Conservation (phyloP, 2,888 invertebrate genomes). For the Scaptomyza polygonia region DNA sequence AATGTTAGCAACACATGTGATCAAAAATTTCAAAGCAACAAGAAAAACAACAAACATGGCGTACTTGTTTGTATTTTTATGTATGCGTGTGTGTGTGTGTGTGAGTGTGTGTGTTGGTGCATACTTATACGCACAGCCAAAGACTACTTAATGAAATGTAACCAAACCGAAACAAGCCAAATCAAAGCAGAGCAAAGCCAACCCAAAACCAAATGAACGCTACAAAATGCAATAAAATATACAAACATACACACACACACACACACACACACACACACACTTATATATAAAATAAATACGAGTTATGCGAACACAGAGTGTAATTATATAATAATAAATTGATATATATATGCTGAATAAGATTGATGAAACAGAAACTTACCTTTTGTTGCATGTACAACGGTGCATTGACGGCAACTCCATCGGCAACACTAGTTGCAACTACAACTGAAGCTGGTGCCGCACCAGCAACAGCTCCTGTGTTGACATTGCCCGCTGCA, state of each 20-base stretch:
- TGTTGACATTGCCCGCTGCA: slow-evolving; percentile 65
- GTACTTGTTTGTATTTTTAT: slow-evolving; percentile 11
- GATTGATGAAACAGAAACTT: slow-evolving; percentile 53
- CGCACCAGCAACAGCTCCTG: slow-evolving; percentile 45
- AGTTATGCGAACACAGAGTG: slow-evolving; percentile 16
- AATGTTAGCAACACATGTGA: slow-evolving; percentile 39
- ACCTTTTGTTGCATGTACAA: slow-evolving; percentile 84
- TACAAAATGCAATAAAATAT: slow-evolving; percentile 59
- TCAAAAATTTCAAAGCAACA: slow-evolving; percentile 66
- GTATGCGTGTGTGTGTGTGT: slow-evolving; percentile 12
- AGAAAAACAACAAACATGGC: slow-evolving; percentile 50
- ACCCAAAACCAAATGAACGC: slow-evolving; percentile 59
- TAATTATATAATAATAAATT: not conserved
- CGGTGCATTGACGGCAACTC: slow-evolving; percentile 66
- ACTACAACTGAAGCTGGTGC: slow-evolving; percentile 68
- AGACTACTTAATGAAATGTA: slow-evolving; percentile 36
- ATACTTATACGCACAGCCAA: slow-evolving; percentile 38
- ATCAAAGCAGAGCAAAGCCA: slow-evolving; percentile 49
- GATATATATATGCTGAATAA: not conserved
- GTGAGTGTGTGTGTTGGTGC: slow-evolving; percentile 24
- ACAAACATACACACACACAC: slow-evolving; percentile 21
- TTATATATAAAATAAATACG: slow-evolving; percentile 6
- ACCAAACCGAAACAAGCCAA: slow-evolving; percentile 37
- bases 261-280: slow-evolving; percentile 13
- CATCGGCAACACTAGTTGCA: slow-evolving; percentile 68